These are phyloP conservation scores for Rhogogaster chlorosoma DNA, from an alignment of 2,888 invertebrate species.

Conservation along the genomic window DNA sequence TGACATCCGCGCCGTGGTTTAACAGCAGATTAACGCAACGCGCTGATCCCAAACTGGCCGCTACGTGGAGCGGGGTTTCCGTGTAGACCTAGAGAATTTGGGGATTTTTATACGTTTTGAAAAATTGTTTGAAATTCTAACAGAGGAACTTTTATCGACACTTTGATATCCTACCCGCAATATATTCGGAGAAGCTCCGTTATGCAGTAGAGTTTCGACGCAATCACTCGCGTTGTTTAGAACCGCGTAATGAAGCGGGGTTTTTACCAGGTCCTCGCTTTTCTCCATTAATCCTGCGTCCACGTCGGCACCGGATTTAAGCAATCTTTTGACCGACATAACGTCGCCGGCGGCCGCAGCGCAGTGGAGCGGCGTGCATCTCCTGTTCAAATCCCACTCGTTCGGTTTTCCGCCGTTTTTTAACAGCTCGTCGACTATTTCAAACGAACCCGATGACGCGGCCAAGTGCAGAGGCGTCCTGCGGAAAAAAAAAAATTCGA, in stretches of 20 bases:
- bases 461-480: constrained; percentile 89
- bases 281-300: constrained; percentile 85
- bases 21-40: constrained; percentile 87
- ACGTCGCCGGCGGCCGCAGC: constrained; percentile 85
- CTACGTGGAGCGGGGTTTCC: constrained; percentile 91
- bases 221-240: constrained; percentile 88
- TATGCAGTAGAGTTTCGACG: constrained; percentile 85
- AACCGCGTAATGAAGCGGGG: constrained; percentile 91
- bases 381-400: constrained; percentile 85
- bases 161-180: constrained; percentile 82
- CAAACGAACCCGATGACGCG: constrained; percentile 86
- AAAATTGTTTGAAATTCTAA: too few species aligned
- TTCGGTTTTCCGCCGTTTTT: constrained; percentile 85
- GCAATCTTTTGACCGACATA: constrained; percentile 82
- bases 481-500: constrained; percentile 15
- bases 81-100: constrained; percentile 89
- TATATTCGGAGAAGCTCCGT: constrained; percentile 91
- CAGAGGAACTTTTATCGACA: constrained; percentile 3
- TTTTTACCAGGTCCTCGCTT: constrained; percentile 75
- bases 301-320: constrained; percentile 89
- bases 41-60: constrained; percentile 86
- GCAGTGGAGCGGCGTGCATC: constrained; percentile 88
- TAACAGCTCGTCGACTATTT: constrained; percentile 86
- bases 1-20: constrained; percentile 89
- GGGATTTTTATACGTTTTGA: too few species aligned